Conservation (phyloP, 2,888 invertebrate species). For the Cetonia aurata region DNA sequence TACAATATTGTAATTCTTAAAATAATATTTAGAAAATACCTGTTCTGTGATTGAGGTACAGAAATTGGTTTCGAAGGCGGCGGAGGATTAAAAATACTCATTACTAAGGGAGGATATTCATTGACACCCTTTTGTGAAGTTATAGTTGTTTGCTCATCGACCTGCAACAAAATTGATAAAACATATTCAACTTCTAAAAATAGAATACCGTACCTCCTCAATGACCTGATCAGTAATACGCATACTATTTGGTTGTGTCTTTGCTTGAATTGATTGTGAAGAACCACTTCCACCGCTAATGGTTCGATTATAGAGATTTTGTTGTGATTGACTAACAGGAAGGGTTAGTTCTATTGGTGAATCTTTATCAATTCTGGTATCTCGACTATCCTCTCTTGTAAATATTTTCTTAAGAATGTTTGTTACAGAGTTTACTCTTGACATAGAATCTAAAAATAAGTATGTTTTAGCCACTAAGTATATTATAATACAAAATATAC, state of each 20-base stretch:
- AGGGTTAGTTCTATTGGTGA: conserved; percentile 49
- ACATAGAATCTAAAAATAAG: conserved; percentile 69
- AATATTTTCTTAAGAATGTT: conserved; percentile 83
- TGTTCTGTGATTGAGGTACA: conserved; percentile 66
- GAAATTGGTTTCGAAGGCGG: conserved; percentile 64
- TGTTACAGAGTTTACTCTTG: conserved; percentile 82
- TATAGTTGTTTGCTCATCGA: conserved; percentile 86
- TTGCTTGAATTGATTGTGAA: conserved; percentile 54
- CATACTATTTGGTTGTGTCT: conserved; percentile 71
- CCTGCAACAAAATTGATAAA: conserved; percentile 61
- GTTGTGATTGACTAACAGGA: conserved; percentile 57
- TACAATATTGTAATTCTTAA: too few relatives aligned
- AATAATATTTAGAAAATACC: conserved; percentile 31
- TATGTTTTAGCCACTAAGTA: not conserved
- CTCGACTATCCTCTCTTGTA: conserved; percentile 78
- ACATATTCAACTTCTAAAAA: too few relatives aligned
- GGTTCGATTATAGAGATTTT: conserved; percentile 57
- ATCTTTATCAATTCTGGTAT: conserved; percentile 62
- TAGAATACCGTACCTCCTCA: conserved; percentile 70
- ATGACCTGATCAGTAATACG: conserved; percentile 80
- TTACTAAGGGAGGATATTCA: conserved; percentile 73
- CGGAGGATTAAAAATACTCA: conserved; percentile 71
- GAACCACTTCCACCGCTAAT: conserved; percentile 43
- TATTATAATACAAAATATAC: conserved; percentile 17
- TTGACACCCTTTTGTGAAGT: conserved; percentile 75